Percentiles rank a stretch among this genome's conserved stretches.
These are phyloP conservation scores for Uropsilus gracilis DNA, from an alignment of 2,113 vertebrate genomes.

Conservation along the genomic window DNA sequence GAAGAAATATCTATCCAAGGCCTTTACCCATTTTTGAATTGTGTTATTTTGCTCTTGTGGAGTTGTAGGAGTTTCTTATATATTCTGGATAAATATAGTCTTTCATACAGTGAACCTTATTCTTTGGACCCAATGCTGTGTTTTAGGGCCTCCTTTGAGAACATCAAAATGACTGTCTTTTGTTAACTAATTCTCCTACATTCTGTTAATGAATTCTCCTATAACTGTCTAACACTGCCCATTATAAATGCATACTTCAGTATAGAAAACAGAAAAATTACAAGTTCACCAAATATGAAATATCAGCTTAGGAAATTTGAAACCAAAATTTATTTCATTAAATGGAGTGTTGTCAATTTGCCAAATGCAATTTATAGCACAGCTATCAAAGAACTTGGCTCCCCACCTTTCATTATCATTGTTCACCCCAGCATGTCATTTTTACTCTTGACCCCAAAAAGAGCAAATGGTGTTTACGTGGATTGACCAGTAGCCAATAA, in stretches of 20 bases:
- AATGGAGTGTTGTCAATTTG: neutral
- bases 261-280: neutral
- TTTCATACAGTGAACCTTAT: neutral
- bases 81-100: neutral
- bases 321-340: neutral
- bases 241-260: neutral
- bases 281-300: neutral
- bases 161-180: neutral
- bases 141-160: neutral
- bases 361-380: neutral
- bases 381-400: neutral
- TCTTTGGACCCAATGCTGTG: neutral
- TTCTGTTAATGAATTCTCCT: neutral
- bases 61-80: neutral
- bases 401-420: neutral
- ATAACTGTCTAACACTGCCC: neutral
- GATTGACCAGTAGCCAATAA: neutral
- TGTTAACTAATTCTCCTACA: neutral
- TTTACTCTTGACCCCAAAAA: neutral
- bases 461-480: neutral
- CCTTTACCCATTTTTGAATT: neutral
- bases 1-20: neutral
- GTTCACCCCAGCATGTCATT: neutral
- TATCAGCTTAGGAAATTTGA: slow-evolving; percentile 11
- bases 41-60: neutral